phyloP scores from a whole-genome alignment of 2,888 invertebrate genomes.

The Caenorhabditis sp. region DNA sequence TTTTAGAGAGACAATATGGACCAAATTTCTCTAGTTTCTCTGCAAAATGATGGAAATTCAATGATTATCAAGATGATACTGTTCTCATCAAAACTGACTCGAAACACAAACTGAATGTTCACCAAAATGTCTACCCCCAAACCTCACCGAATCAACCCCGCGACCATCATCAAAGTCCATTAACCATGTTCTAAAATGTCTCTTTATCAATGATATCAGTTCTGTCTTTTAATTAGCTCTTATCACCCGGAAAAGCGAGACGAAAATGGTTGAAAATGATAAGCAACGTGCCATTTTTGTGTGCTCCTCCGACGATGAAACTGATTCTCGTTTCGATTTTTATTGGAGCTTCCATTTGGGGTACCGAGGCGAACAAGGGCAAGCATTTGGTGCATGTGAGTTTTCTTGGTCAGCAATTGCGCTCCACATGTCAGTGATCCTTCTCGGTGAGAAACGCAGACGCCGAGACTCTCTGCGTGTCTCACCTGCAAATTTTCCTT shows the following conservation, averaged over 20 bases:
- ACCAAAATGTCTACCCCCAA: not conserved
- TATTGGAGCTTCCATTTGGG: conserved; percentile 19
- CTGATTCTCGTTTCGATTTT: conserved; percentile 10
- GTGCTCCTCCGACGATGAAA: conserved; percentile 11
- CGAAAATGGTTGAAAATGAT: conserved; percentile 23
- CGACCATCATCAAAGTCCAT: conserved; percentile 46
- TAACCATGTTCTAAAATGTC: conserved; percentile 25
- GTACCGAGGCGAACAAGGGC: not conserved
- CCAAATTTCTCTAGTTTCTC: no score
- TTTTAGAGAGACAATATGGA: no score
- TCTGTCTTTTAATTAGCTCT: not conserved
- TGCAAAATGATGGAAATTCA: no score
- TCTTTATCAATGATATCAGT: conserved; percentile 27
- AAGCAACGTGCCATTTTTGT: conserved; percentile 40
- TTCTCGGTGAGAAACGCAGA: no score
- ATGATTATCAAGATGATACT: no score
- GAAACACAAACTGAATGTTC: not conserved
- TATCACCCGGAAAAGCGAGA: conserved; percentile 39
- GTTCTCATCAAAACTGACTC: no score
- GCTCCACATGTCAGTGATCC: no score
- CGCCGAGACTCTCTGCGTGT: no score
- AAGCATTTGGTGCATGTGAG: conserved; percentile 34
- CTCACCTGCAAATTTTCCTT: no score
- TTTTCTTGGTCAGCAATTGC: not conserved
- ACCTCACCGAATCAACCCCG: not conserved